These are phyloP conservation scores for Ammodytes dubius DNA, from an alignment of 2,113 vertebrate species.

Conservation along the genomic window DNA sequence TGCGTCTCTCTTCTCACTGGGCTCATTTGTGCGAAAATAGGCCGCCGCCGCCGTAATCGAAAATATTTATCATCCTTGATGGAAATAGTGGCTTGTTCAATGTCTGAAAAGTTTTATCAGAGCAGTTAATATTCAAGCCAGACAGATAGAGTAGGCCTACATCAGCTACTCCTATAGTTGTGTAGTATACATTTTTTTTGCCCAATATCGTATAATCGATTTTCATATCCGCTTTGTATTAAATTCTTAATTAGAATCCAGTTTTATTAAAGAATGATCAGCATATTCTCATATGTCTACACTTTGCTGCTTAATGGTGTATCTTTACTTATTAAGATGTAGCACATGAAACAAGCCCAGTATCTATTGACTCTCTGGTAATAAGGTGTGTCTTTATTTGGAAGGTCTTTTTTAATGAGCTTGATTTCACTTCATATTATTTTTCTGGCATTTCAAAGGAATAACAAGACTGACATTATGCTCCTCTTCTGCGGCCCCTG, in stretches of 20 bases:
- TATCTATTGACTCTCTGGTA: too few species aligned
- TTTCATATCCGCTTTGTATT: neutral
- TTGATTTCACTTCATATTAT: slow-evolving; percentile 22
- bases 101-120: neutral
- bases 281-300: neutral
- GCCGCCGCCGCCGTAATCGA: neutral
- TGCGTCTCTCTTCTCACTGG: slow-evolving; percentile 30
- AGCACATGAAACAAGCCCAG: too few species aligned
- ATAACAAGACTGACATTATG: slow-evolving; percentile 14
- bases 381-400: neutral
- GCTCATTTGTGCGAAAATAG: slow-evolving; percentile 37
- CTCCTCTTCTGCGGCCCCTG: neutral
- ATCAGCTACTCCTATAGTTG: neutral
- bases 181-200: too few species aligned
- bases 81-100: neutral
- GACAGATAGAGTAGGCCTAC: too few species aligned
- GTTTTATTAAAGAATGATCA: neutral
- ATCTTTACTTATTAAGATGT: too few species aligned
- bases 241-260: neutral
- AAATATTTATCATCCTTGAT: slow-evolving; percentile 11
- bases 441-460: slow-evolving; percentile 10
- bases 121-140: neutral
- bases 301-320: neutral
- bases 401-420: slow-evolving; percentile 25
- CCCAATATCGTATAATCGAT: neutral